Percentiles rank a stretch among this genome's conserved stretches.
phyloP scores from a whole-genome alignment of 2,797 vertebrate genomes.

The Phylloscopus collybita region DNA sequence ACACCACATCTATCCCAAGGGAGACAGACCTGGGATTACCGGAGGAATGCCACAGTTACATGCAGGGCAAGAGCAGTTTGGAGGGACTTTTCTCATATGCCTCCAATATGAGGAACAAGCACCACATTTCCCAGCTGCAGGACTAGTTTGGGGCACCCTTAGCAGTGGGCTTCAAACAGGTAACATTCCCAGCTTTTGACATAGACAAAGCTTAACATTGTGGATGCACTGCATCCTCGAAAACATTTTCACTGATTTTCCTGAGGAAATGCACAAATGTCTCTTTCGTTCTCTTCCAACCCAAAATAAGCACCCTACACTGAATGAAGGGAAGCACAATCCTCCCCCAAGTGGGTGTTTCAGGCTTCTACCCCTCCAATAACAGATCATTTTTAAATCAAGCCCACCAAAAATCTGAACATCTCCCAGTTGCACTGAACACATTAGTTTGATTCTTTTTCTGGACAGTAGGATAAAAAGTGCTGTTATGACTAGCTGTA shows the following conservation, averaged over 20 bases:
- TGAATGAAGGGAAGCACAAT: neutral
- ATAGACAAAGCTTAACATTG: neutral
- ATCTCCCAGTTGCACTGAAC: neutral
- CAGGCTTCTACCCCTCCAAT: neutral
- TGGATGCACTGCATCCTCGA: neutral
- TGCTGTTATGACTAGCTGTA: neutral
- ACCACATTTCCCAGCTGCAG: neutral
- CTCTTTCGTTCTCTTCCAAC: neutral
- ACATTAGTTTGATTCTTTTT: neutral
- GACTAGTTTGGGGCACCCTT: neutral
- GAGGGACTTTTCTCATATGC: neutral
- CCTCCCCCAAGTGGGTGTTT: neutral
- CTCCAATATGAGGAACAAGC: neutral
- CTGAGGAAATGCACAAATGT: neutral
- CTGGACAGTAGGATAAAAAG: neutral
- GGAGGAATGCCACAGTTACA: neutral
- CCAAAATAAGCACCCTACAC: neutral
- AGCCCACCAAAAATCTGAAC: neutral
- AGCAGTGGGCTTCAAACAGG: neutral
- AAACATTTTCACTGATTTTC: neutral
- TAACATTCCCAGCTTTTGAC: neutral
- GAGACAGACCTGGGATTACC: neutral
- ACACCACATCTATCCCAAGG: accelerated
- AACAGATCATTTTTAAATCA: constrained; percentile 6
- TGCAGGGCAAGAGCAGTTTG: accelerated